phyloP scores from a whole-genome alignment of 1,140 invertebrate genomes.

The Drosophila sechellia region DNA sequence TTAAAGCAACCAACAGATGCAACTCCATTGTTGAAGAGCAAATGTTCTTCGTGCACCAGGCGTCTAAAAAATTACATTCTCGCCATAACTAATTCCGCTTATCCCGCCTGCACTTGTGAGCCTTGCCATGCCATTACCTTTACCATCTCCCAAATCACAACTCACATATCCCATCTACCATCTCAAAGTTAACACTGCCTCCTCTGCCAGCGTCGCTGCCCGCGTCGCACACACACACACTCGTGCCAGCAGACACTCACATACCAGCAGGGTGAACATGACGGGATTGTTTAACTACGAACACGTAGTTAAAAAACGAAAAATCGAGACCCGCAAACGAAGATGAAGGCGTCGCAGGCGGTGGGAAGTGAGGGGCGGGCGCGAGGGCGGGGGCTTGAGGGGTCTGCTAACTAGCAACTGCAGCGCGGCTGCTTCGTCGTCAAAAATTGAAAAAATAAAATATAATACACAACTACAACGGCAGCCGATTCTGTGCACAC shows the following conservation, averaged over 20 bases:
- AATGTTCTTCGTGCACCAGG: conserved; percentile 3
- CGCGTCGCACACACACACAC: conserved; percentile 31
- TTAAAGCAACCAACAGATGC: not conserved
- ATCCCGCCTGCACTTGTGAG: conserved; percentile 61
- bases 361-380: not conserved
- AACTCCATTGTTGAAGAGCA: not conserved
- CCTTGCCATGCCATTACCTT: conserved; percentile 5
- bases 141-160: no score
- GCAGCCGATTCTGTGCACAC: conserved; percentile 31
- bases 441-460: conserved; percentile 66
- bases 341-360: conserved; percentile 31
- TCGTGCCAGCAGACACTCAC: conserved; percentile 7
- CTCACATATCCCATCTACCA: no score
- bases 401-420: conserved; percentile 51
- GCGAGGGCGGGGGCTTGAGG: not conserved
- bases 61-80: conserved; percentile 65
- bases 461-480: conserved; percentile 57
- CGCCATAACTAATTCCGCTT: conserved; percentile 70
- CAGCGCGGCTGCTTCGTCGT: conserved; percentile 49
- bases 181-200: not conserved
- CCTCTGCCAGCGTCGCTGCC: conserved; percentile 26
- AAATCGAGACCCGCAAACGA: conserved; percentile 62
- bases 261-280: conserved; percentile 75
- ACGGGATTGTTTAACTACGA: conserved; percentile 84
- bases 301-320: conserved; percentile 84